A percentile compares a stretch with the other conserved stretches of the same genome.
phyloP scores from a whole-genome alignment of 2,888 invertebrate species.

The Ennomos erosarius region DNA sequence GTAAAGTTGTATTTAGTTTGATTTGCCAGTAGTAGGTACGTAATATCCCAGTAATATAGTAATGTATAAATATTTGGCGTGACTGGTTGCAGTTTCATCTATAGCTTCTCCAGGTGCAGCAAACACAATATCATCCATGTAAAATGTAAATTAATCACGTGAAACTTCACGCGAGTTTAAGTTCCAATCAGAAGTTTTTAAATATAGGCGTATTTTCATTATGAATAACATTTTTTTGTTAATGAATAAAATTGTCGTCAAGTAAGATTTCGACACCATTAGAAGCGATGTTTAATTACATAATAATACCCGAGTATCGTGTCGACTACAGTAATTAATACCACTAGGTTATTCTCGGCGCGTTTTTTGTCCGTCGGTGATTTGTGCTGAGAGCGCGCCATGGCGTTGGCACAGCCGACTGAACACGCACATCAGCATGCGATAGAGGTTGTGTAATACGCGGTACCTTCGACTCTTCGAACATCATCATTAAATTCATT shows the following conservation, averaged over 20 bases:
- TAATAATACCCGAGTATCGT: constrained; percentile 61
- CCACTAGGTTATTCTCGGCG: constrained; percentile 60
- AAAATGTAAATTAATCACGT: constrained; percentile 2
- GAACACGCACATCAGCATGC: constrained; percentile 50
- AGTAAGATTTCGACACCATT: constrained; percentile 53
- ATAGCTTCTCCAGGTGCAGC: constrained; percentile 7
- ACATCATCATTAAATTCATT: constrained; percentile 53
- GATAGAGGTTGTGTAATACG: constrained; percentile 52
- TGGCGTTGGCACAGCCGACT: constrained; percentile 33
- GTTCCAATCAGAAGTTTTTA: constrained; percentile 1
- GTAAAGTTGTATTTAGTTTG: background rate
- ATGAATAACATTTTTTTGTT: constrained; percentile 33
- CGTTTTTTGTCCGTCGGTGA: constrained; percentile 67
- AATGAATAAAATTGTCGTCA: constrained; percentile 55
- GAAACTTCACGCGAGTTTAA: background rate
- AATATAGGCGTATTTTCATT: constrained; percentile 40
- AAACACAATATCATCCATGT: background rate
- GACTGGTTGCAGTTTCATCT: background rate
- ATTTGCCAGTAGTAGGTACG: too few species aligned
- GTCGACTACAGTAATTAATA: constrained; percentile 65
- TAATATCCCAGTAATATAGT: too few species aligned
- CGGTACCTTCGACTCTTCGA: constrained; percentile 42
- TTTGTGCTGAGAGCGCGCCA: constrained; percentile 62
- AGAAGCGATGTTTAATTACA: constrained; percentile 59
- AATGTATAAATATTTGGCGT: constrained; percentile 5